Conservation (phyloP, 2,113 vertebrate species). For the Onychostoma macrolepis region DNA sequence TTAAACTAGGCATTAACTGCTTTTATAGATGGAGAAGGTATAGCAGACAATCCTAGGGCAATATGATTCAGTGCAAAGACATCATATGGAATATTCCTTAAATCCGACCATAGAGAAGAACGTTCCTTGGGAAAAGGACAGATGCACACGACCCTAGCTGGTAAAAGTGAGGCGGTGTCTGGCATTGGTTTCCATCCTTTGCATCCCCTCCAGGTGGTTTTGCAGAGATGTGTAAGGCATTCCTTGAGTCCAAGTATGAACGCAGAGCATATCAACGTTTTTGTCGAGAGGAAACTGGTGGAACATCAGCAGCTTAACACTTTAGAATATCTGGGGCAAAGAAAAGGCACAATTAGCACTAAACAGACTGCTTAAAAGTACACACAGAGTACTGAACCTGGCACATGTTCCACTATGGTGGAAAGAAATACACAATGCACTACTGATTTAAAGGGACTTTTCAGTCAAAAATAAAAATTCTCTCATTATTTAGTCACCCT, state of each 20-base stretch:
- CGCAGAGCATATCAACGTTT: not conserved
- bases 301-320: conserved; percentile 15
- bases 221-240: conserved; percentile 43
- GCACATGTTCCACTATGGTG: not conserved
- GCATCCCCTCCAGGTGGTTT: conserved; percentile 46
- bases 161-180: conserved; percentile 14
- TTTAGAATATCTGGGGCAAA: conserved; percentile 30
- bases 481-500: not conserved
- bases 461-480: not conserved
- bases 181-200: conserved; percentile 33
- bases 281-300: conserved; percentile 11
- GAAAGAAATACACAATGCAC: not conserved
- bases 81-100: conserved; percentile 15
- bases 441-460: not conserved
- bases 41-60: conserved; percentile 17
- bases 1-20: conserved; percentile 15
- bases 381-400: not conserved
- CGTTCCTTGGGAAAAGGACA: conserved; percentile 10
- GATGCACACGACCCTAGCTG: conserved; percentile 43
- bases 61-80: not conserved
- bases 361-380: not conserved
- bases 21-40: not conserved
- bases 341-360: conserved; percentile 17
- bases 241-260: conserved; percentile 20
- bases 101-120: conserved; percentile 36